Conservation (phyloP, 2,113 vertebrate species). For the Theropithecus gelada region DNA sequence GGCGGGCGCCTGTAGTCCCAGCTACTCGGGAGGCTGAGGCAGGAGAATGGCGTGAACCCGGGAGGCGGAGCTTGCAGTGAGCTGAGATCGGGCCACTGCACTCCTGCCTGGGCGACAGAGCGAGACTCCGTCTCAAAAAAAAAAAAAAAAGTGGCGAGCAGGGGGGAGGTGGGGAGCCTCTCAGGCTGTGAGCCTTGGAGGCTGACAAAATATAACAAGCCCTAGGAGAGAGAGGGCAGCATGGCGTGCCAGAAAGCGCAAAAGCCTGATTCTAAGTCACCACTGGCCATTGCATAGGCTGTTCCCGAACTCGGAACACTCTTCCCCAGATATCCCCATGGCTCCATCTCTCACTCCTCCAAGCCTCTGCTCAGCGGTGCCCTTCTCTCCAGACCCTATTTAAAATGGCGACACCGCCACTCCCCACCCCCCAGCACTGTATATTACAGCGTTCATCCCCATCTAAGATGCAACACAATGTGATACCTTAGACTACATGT, state of each 20-base stretch:
- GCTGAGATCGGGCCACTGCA: too few relatives aligned
- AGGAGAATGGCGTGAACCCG: too few relatives aligned
- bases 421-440: too few relatives aligned
- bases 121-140: too few relatives aligned
- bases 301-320: not conserved
- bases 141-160: not conserved
- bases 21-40: too few relatives aligned
- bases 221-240: not conserved
- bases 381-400: not conserved
- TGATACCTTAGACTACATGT: not conserved
- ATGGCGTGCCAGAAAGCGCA: not conserved
- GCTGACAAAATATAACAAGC: not conserved
- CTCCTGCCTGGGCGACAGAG: too few relatives aligned
- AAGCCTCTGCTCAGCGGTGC: not conserved
- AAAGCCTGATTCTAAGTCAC: not conserved
- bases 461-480: too few relatives aligned
- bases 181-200: not conserved
- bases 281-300: not conserved
- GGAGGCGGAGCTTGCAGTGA: too few relatives aligned
- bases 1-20: too few relatives aligned
- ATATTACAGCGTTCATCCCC: not conserved
- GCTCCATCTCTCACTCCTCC: not conserved
- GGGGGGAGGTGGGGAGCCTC: not conserved
- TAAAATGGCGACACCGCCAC: rapidly evolving
- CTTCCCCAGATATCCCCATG: not conserved